These are phyloP conservation scores for Heliangelus exortis DNA, from an alignment of 2,797 vertebrate genomes.

Conservation along the genomic window DNA sequence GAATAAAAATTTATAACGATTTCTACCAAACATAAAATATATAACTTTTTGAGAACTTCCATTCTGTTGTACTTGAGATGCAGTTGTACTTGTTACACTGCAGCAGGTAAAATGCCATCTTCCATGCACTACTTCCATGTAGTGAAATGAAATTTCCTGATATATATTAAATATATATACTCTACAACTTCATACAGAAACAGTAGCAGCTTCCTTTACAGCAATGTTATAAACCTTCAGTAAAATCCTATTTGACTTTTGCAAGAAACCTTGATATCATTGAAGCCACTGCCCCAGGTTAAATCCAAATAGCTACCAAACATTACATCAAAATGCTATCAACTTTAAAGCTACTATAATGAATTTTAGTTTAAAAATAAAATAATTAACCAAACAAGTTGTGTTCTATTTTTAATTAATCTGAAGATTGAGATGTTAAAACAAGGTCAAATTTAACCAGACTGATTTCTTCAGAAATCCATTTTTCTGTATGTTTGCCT, in stretches of 20 bases:
- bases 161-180: neutral
- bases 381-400: neutral
- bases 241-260: neutral
- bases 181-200: neutral
- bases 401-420: neutral
- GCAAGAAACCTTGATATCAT: neutral
- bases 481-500: neutral
- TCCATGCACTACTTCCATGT: no score
- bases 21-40: neutral
- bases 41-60: neutral
- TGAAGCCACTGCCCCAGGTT: neutral
- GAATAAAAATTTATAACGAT: neutral
- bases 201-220: neutral
- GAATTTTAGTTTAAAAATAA: neutral
- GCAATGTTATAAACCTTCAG: neutral
- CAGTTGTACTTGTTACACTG: no score
- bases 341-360: neutral
- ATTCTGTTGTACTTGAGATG: neutral
- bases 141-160: neutral
- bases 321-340: neutral
- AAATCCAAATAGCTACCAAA: neutral
- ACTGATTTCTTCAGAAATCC: neutral
- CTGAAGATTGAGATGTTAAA: neutral
- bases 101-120: neutral
- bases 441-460: neutral